A percentile compares a stretch with the other conserved stretches of the same genome.
phyloP scores from a whole-genome alignment of 1,140 invertebrate genomes.

The Heliconius hewitsoni region DNA sequence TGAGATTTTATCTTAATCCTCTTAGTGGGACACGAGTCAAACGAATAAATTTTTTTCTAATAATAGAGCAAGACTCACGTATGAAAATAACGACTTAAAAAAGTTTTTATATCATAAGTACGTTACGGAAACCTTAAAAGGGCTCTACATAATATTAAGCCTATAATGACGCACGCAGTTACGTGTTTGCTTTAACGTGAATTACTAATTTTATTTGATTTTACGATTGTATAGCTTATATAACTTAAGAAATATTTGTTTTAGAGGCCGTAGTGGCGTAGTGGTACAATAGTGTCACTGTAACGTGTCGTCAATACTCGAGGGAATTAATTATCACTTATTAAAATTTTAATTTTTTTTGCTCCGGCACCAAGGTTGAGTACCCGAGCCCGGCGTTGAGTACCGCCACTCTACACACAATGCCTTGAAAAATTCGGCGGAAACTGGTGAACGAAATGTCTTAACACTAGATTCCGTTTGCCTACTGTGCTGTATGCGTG shows the following conservation, averaged over 20 bases:
- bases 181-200: constrained; percentile 14
- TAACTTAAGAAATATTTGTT: not conserved
- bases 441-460: no score
- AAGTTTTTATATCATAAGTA: constrained; percentile 18
- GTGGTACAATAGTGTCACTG: no score
- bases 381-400: no score
- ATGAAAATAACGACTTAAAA: constrained; percentile 17
- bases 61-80: not conserved
- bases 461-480: no score
- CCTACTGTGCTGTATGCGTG: no score
- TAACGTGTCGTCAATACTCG: no score
- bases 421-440: no score
- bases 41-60: not conserved
- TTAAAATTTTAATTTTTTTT: no score
- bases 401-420: no score
- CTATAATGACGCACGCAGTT: constrained; percentile 19
- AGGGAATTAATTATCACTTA: no score
- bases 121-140: constrained; percentile 26
- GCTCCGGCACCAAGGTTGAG: no score
- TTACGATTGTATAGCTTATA: not conserved
- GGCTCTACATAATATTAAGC: constrained; percentile 10
- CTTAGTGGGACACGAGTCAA: not conserved
- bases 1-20: not conserved
- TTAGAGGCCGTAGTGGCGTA: no score
- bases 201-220: not conserved